These are phyloP conservation scores for Scomber scombrus DNA, from an alignment of 2,113 vertebrate species.

Conservation along the genomic window DNA sequence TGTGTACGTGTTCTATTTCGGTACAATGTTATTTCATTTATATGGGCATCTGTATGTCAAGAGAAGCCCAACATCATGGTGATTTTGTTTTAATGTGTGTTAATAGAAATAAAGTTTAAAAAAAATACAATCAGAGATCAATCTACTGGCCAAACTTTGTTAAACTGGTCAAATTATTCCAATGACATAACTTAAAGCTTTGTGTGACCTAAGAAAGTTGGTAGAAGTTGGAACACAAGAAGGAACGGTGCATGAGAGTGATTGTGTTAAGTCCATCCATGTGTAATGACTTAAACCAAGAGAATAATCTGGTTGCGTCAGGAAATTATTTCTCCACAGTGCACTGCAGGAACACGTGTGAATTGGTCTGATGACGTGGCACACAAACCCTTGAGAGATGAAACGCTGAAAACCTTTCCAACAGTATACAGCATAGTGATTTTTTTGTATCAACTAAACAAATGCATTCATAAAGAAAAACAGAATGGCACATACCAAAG, in stretches of 20 bases:
- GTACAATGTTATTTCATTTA: too few relatives aligned
- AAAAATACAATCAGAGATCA: neutral
- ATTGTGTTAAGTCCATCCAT: constrained; percentile 48
- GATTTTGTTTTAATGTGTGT: too few relatives aligned
- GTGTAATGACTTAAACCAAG: constrained; percentile 35
- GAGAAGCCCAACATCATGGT: too few relatives aligned
- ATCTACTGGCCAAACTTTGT: neutral
- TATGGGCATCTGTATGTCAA: too few relatives aligned
- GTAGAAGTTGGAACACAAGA: neutral
- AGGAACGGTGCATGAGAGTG: neutral
- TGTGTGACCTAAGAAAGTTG: constrained; percentile 1
- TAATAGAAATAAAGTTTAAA: too few relatives aligned
- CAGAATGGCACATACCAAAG: constrained; percentile 88
- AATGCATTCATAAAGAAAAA: neutral
- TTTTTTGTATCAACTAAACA: neutral
- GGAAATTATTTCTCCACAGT: constrained; percentile 24
- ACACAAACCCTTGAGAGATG: neutral
- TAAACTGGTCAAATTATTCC: neutral
- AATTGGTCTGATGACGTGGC: neutral
- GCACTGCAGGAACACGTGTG: neutral
- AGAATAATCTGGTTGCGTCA: constrained; percentile 55
- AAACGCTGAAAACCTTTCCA: neutral
- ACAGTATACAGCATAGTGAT: neutral
- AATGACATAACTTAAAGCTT: neutral
- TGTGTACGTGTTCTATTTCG: too few relatives aligned